These are phyloP conservation scores for Cataglyphis hispanica DNA, from an alignment of 1,140 invertebrate species.

Conservation along the genomic window DNA sequence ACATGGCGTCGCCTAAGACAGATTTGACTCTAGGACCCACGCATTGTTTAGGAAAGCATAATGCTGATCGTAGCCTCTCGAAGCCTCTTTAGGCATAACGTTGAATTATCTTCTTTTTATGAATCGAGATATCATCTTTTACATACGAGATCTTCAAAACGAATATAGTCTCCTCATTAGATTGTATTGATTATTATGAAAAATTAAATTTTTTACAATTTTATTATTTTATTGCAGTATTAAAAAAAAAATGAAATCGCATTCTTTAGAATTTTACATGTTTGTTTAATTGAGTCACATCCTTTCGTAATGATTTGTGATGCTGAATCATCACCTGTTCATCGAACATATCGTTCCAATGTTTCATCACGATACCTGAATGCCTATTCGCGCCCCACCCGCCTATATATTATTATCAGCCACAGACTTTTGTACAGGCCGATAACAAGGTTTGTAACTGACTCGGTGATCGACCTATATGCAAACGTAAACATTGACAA, in stretches of 20 bases:
- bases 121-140: neutral
- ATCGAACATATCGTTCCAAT: neutral
- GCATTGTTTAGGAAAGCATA: constrained; percentile 28
- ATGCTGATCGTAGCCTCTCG: no score
- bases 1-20: constrained; percentile 37
- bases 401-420: constrained; percentile 35
- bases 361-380: constrained; percentile 17
- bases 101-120: neutral
- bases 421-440: constrained; percentile 2
- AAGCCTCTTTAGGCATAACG: neutral
- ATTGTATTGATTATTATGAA: neutral
- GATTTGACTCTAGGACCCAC: constrained; percentile 63
- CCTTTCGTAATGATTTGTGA: neutral
- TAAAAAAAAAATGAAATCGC: neutral
- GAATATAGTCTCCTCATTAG: neutral
- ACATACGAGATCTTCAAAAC: neutral
- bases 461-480: constrained; percentile 36
- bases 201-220: constrained; percentile 9
- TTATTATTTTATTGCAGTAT: neutral
- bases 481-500: constrained; percentile 17
- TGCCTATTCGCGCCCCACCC: constrained; percentile 26
- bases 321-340: constrained; percentile 27
- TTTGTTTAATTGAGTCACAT: neutral
- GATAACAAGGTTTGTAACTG: constrained; percentile 11
- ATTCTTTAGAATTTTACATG: neutral